Conservation (phyloP, 2,113 vertebrate species). For the Tor tambroides region DNA sequence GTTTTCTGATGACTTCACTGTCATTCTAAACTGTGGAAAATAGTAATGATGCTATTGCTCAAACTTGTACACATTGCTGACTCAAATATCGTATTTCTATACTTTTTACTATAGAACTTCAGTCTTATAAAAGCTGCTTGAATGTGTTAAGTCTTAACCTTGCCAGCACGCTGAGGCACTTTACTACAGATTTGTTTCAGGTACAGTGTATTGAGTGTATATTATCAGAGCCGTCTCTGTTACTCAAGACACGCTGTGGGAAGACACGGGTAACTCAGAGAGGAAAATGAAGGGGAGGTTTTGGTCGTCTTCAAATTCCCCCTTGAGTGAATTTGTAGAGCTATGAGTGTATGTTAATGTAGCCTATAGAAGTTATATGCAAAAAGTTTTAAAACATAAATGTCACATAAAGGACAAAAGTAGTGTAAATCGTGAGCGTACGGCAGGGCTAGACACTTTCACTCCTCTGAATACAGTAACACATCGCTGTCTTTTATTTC, state of each 20-base stretch:
- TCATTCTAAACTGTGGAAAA: neutral
- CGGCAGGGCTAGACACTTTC: neutral
- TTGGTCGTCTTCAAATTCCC: constrained; percentile 29
- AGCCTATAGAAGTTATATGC: neutral
- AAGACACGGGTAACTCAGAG: neutral
- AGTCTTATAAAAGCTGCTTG: no score
- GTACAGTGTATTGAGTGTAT: no score
- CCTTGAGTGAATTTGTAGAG: constrained; percentile 8
- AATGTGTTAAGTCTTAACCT: no score
- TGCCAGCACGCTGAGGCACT: no score
- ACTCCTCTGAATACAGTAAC: neutral
- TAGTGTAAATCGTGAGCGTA: no score
- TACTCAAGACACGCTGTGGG: neutral
- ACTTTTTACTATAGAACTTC: no score
- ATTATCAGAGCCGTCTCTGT: neutral
- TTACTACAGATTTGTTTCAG: no score
- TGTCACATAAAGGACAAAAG: neutral
- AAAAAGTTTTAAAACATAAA: neutral
- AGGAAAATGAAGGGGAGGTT: constrained; percentile 26
- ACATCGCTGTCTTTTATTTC: neutral
- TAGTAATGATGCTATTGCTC: neutral
- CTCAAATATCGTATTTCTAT: neutral
- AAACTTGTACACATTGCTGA: neutral
- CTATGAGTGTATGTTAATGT: neutral
- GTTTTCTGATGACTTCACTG: neutral